Conservation (phyloP, 2,797 vertebrate genomes). For the Rachycentron canadum region DNA sequence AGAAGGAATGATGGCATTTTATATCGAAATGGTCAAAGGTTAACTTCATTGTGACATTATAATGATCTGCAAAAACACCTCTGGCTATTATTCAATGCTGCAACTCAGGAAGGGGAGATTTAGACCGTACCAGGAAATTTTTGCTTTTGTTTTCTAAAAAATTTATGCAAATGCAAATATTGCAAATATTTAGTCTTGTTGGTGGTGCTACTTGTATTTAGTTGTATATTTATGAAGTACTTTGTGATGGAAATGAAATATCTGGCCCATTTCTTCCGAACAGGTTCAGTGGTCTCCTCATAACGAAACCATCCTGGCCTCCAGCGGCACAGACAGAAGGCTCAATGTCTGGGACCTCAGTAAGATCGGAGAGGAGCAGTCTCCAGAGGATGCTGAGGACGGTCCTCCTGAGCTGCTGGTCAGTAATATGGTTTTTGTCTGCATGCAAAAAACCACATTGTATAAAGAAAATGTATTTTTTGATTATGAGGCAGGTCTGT, state of each 20-base stretch:
- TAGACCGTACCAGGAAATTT: too few species aligned
- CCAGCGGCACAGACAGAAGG: conserved; percentile 95
- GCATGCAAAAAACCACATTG: too few species aligned
- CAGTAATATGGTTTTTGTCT: conserved; percentile 53
- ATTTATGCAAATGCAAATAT: too few species aligned
- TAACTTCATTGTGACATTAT: too few species aligned
- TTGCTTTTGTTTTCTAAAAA: too few species aligned
- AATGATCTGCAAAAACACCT: too few species aligned
- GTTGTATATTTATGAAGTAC: neutral
- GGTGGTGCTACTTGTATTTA: neutral
- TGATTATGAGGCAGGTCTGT: too few species aligned
- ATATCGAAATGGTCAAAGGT: too few species aligned
- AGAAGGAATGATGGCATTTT: too few species aligned
- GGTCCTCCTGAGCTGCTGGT: conserved; percentile 97
- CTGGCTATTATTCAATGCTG: too few species aligned
- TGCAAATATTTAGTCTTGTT: neutral
- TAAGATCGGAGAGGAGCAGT: conserved; percentile 99
- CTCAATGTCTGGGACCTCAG: conserved; percentile 99
- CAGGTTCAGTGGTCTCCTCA: conserved; percentile 99
- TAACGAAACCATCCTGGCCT: conserved; percentile 98
- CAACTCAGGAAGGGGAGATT: too few species aligned
- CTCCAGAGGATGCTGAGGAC: conserved; percentile 97
- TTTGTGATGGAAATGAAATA: neutral
- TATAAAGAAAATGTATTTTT: too few species aligned
- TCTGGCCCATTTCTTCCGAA: neutral